Base-by-base conservation (phyloP, 2,888 invertebrate genomes). In the Pyrocoelia pectoralis region DNA sequence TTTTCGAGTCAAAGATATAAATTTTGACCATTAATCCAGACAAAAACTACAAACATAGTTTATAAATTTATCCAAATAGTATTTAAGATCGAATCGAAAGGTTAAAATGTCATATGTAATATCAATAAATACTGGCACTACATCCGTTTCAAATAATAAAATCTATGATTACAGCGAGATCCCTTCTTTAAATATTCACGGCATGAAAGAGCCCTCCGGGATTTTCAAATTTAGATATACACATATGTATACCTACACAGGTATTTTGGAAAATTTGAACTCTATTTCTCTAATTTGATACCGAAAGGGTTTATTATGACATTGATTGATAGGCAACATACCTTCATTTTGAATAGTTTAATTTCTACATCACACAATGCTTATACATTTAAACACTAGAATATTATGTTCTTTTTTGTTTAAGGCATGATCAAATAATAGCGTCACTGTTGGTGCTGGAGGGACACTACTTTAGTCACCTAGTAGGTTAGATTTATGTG, bases 1-100 rank as follows among this genome's bases (percentile, higher is more conserved):
- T 48, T 60, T 52, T 24, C 58, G 13, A 50, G 29, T n/a, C 17
- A 46, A 14, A 17, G 14, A 10, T 46, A 46, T 18, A 46, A 46
- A 46, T 18, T 17, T 46, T 17, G 18, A 15, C n/a, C 46, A 46
- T 17, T 46, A 14, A 8, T 9, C 15, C 13, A 2, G 43, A 43
- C 14, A 43, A 43, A n/a, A 43, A 43, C 43, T 6, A 15, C 46
- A 5, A 43, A n/a, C n/a, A n/a, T n/a, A n/a, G n/a, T n/a, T n/a
- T n/a, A n/a, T n/a, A n/a, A n/a, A n/a, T n/a, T n/a, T n/a, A n/a
- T n/a, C n/a, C n/a, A n/a, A n/a, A n/a, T n/a, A n/a, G n/a, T n/a
- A n/a, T n/a, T n/a, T n/a, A n/a, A n/a, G n/a, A n/a, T n/a, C n/a
- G n/a, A n/a, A n/a, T n/a, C n/a, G 15, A 13, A 13, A 15, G 41